Base-by-base conservation (phyloP, 2,888 invertebrate species). In the Mythimna loreyi region DNA sequence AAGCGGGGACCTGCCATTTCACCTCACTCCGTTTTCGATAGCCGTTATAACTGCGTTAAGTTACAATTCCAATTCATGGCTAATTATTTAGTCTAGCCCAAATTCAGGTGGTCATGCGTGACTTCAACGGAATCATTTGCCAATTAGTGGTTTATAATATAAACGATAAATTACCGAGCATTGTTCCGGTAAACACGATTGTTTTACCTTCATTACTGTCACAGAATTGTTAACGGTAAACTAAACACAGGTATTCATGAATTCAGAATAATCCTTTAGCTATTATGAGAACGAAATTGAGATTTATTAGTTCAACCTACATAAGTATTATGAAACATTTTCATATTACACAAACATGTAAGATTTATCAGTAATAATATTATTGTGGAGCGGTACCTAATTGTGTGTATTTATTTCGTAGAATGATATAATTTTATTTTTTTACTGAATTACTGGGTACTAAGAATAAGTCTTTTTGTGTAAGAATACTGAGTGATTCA, bases 121-220 rank as follows among this genome's bases (percentile, higher is more conserved):
- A 63, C 21, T 52, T 33, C 11, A 33, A 60, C 13, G 30, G 45
- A 33, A 64, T 33, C 11, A 7, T 13, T 2, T 45, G 16, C 6
- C 8, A 33, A 33, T 33, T 33, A 8, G 33, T 33, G 6, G 33
- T 33, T 33, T 33, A 33, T 33, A 8, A 6, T 40, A 40, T 40
- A 40, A 13, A 23, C 3, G 7, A 25, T 1, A 25, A 45, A 28
- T 21, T 36, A 21, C 21, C 6, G 6, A 19, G 21, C 19, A 19
- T 13, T 50, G 19, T 30, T 67, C 21, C 28, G 13, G n/a, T 33
- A 30, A 40, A 67, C 33, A 1, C 55, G 7, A 55, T 55, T 55
- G 55, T 55, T 55, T 55, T 21, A 33, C 13, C n/a, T 13, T 21
- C 21, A 16, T 30, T 30, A 30, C 21, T 55, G 9, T 23, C 23